Percentiles rank a stretch among this genome's conserved stretches.
Evolutionary conservation across 2,797 vertebrate genomes (phyloP).

Genomic region (Oceanodroma leucorhoa): DNA sequence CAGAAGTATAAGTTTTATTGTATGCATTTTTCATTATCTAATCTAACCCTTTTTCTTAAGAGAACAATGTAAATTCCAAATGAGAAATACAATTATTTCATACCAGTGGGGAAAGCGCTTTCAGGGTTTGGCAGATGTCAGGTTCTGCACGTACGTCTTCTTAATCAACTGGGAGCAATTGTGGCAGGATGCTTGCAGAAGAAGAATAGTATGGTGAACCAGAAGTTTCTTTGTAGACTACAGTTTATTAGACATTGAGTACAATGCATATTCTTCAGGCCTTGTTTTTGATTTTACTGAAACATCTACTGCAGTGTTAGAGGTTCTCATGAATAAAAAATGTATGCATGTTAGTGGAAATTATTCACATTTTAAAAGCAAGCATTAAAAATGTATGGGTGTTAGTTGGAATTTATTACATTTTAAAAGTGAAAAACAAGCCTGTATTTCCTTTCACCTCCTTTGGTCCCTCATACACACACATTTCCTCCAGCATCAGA

Average conservation of each 20-base stretch:
- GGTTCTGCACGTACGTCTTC: background rate
- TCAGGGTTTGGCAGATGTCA: background rate
- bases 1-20: background rate
- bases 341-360: background rate
- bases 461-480: background rate
- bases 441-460: slow-evolving; percentile 13
- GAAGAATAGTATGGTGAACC: background rate
- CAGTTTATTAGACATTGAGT: background rate
- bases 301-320: background rate
- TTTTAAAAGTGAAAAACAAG: slow-evolving; percentile 22
- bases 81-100: background rate
- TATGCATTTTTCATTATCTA: background rate
- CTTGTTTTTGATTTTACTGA: background rate
- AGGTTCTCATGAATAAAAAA: background rate
- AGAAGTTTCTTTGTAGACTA: background rate
- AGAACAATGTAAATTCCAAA: background rate
- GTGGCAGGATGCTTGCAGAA: background rate
- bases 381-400: slow-evolving; percentile 16
- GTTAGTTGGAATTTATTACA: background rate
- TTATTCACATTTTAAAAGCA: slow-evolving; percentile 42
- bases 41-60: background rate
- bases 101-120: background rate
- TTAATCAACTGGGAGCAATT: background rate
- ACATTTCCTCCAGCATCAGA: background rate
- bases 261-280: background rate